Base-by-base conservation (phyloP, 2,888 invertebrate species). In the Unio pictorum region DNA sequence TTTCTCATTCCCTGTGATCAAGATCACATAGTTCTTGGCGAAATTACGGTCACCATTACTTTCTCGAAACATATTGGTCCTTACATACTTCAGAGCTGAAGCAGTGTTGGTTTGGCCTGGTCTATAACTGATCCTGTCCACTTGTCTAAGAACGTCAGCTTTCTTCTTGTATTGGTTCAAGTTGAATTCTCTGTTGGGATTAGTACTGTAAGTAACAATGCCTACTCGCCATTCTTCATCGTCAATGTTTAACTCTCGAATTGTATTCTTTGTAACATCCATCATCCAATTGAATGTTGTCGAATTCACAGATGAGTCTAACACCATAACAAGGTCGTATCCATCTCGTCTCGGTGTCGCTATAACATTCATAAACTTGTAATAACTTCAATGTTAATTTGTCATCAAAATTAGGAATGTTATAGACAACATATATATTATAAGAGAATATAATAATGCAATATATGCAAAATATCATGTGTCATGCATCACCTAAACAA, bases 51-150 rank as follows among this genome's bases (percentile, higher is more conserved):
- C 87, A 8, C 87, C 87, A 28, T 75, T 74, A 18, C 64, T 55
- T 3, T 72, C 67, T 8, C 74, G 76, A 69, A 86, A 86, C 80
- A 84, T 84, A 23, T 67, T 66, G 5, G 67, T 76, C 5, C 84
- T 70, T 11, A 80, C 82, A 63, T 73, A 68, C 55, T 84, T 79
- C n/a, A 87, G 75, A 4, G 86, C 86, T 11, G 72, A 63, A 8
- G 83, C 84, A 15, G 84, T 86, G 73, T 86, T 83, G 17, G 85
- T 85, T 61, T 64, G 62, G 11, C 84, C 83, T 4, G 74, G 76
- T 17, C 73, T 64, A 57, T 78, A 78, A 15, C 67, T 2, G 8
- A 45, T 11, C 7, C 65, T 30, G 55, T 72, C 64, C 4, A 72
- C 57, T 6, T 66, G 64, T 55, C 62, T 34, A 2, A 55, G 58